These are phyloP conservation scores for Morone saxatilis DNA, from an alignment of 2,113 vertebrate genomes.

Conservation along the genomic window DNA sequence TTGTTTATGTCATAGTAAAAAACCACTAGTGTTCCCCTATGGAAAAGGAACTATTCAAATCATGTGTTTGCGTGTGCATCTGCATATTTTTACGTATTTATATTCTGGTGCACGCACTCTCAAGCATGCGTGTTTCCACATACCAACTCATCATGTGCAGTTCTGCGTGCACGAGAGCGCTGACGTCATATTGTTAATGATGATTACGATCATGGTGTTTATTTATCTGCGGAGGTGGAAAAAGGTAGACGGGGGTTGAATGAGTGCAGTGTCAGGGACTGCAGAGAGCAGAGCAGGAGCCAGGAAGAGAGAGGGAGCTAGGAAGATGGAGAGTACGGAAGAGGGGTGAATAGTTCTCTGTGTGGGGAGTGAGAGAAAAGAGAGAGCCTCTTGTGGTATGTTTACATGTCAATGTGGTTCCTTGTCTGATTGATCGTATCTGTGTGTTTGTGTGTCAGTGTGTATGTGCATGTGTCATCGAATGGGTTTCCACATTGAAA, in stretches of 20 bases:
- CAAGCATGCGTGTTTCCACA: slow-evolving; percentile 35
- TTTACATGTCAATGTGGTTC: slow-evolving; percentile 76
- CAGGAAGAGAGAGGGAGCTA: slow-evolving; percentile 54
- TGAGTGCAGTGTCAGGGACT: slow-evolving; percentile 63
- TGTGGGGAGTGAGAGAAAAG: slow-evolving; percentile 59
- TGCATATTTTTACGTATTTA: neutral
- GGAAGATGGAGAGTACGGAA: slow-evolving; percentile 49
- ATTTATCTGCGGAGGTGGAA: slow-evolving; percentile 76
- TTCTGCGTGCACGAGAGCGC: slow-evolving; percentile 7
- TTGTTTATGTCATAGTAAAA: slow-evolving; percentile 31
- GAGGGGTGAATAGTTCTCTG: slow-evolving; percentile 72
- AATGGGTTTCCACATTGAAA: slow-evolving; percentile 32
- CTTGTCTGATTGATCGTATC: slow-evolving; percentile 63
- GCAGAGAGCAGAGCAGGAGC: slow-evolving; percentile 18
- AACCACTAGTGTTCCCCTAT: slow-evolving; percentile 7
- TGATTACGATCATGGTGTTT: slow-evolving; percentile 77
- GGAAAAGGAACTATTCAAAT: slow-evolving; percentile 17
- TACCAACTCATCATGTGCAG: slow-evolving; percentile 41
- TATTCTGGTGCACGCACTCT: neutral
- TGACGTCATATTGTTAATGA: slow-evolving; percentile 74
- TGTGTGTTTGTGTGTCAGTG: slow-evolving; percentile 31
- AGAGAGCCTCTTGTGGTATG: slow-evolving; percentile 75
- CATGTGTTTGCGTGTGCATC: neutral
- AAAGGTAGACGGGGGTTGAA: slow-evolving; percentile 70
- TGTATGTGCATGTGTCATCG: neutral